A percentile compares a stretch with the other conserved stretches of the same genome.
Evolutionary conservation across 2,797 vertebrate species (phyloP).

Genomic region (Nannoperca obscura): DNA sequence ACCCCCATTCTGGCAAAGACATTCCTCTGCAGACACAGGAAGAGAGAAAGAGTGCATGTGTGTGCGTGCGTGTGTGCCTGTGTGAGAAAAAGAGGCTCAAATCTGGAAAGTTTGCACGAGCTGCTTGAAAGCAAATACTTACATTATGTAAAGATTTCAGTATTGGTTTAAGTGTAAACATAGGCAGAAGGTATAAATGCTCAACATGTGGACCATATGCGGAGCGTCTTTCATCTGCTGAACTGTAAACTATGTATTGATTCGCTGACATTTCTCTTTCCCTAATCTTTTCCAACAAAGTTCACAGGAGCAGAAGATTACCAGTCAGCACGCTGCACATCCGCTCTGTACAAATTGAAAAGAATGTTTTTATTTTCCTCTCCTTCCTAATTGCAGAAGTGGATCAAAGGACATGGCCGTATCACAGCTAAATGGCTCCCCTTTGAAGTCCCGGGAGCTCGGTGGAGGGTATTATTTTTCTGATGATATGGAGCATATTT

Average conservation of each 20-base stretch:
- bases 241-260: conserved; percentile 69
- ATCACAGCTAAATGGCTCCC: conserved; percentile 73
- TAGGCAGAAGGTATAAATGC: conserved; percentile 58
- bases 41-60: conserved; percentile 22
- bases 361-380: conserved; percentile 84
- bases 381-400: conserved; percentile 78
- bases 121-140: conserved; percentile 47
- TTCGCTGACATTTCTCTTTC: conserved; percentile 65
- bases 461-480: conserved; percentile 82
- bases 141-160: conserved; percentile 38
- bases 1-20: conserved; percentile 94
- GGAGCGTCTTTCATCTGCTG: conserved; percentile 69
- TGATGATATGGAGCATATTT: conserved; percentile 84
- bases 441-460: conserved; percentile 81
- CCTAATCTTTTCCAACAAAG: conserved; percentile 68
- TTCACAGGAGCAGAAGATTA: conserved; percentile 67
- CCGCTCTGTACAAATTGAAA: conserved; percentile 70
- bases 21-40: conserved; percentile 82
- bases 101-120: conserved; percentile 42
- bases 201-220: conserved; percentile 69
- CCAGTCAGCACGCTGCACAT: conserved; percentile 69
- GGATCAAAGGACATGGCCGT: conserved; percentile 80
- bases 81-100: conserved; percentile 13
- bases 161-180: conserved; percentile 61
- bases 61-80: background rate